Evolutionary conservation across 64 coral and sea anemone species (phyloP), one percentile per base, ranked within the genome.

Genomic region (Catalaphyllia jardinei): DNA sequence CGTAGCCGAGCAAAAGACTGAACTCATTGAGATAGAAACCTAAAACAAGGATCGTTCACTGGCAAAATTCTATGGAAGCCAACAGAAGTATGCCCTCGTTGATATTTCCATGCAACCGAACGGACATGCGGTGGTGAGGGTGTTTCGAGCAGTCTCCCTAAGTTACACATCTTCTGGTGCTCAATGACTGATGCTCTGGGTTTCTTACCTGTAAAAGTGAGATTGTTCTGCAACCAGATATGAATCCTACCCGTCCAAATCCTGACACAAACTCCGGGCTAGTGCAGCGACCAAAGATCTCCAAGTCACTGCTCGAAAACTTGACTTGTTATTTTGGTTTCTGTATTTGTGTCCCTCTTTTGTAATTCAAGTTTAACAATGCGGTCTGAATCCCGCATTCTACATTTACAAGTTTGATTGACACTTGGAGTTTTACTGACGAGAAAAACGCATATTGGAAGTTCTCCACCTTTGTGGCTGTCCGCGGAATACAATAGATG

Each of bases 31-130:
- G 38, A 71, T 49, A 64, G 60, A 85, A 67, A 67, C 18, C 20
- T 69, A 69, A 69, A 77, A 77, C 60, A 83, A 33, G 62, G 31
- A 85, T 87, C 74, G 84, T 87, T 85, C 89, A 79, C 74, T 79
- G 80, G 90, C 90, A 92, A 92, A 92, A 76, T 87, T 86, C 90
- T 87, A 92, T 92, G 90, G 90, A 86, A 86, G 55, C 71, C 57
- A 77, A 50, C 38, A 79, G 62, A 92, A 74, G 76, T 87, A 92
- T 92, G 84, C 80, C 83, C 79, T 73, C 72, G 52, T 61, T 92
- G 83, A 87, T 92, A 92, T 92, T 92, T 79, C 90, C 31, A 92
- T 87, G 90, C 75, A 92, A 92, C 89, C 73, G 83, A 85, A 46
- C 12, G 33, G 38, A 39, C 63, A 63, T 64, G 63, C 0, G 18